Base-by-base conservation (phyloP, 2,113 vertebrate genomes). In the Daboia siamensis region DNA sequence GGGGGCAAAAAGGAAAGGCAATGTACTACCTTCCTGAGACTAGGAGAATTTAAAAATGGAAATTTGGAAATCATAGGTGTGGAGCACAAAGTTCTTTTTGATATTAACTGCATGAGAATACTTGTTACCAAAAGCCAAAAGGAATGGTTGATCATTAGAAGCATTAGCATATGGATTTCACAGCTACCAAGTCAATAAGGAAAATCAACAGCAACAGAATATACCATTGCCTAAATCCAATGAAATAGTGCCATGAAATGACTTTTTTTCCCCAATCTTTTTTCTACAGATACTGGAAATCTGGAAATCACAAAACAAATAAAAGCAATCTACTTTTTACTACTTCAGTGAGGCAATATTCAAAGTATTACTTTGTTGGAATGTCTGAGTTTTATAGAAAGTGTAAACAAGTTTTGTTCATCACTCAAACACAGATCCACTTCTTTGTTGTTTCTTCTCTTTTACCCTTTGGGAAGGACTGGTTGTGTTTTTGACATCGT, bases 61-160 rank as follows among this genome's bases (percentile, higher is more conserved):
- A 98, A 99, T 97, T 98, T 99, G 94, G 99, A 99, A 97, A 98
- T 99, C 91, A 97, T 98, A 90, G 97, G 98, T 39, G 98, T 99
- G 92, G 98, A 99, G 96, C 98, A 98, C 97, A 99, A 99, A 97
- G 98, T 99, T 94, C 96, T 98, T 55, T 99, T 99, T 97, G 98
- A 99, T 94, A 98, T 99, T 94, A 98, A 98, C 93, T 99, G 99
- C 93, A 98, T 99, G 91, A 98, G 99, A 92, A 99, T 99, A 91
- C 98, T 99, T 88, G 98, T 99, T 90, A 99, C 99, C 20, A 98
- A 98, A 96, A 98, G 97, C 94, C 99, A 99, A 97, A 99, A 98
- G 94, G 99, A 99, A 94, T 99, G 99, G 99, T 96, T 99, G 61
- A 99, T 99, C 92, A 99, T 99, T 94, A 98, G 98, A 86, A 99